Evolutionary conservation across 1,140 invertebrate species (phyloP).

Genomic region (Coenobita brevimanus): DNA sequence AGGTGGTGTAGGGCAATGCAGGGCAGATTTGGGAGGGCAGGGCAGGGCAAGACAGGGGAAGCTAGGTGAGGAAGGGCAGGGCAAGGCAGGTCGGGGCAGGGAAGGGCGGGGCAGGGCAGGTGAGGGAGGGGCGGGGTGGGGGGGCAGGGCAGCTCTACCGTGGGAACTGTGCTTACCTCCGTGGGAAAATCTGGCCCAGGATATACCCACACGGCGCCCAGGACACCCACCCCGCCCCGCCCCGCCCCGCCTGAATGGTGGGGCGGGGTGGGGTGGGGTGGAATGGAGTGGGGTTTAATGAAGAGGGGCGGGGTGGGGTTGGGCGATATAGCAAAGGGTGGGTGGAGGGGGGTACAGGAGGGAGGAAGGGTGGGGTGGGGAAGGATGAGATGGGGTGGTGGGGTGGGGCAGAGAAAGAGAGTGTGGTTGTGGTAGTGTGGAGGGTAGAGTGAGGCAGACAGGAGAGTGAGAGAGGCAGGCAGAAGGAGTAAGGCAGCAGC

Average conservation of each 20-base stretch:
- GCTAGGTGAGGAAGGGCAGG: background rate
- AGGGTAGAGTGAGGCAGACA: background rate
- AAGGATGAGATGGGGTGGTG: background rate
- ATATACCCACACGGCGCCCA: slow-evolving; percentile 58
- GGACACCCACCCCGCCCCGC: background rate
- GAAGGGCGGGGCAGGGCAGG: too few species aligned
- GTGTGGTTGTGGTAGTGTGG: background rate
- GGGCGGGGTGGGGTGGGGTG: background rate
- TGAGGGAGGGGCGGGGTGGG: background rate
- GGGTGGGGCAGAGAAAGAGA: background rate
- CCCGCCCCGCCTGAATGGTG: background rate
- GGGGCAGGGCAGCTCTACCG: slow-evolving; percentile 20
- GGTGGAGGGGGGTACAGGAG: too few species aligned
- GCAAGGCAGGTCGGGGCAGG: background rate
- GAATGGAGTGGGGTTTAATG: background rate
- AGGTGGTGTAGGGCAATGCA: too few species aligned
- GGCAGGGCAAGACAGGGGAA: slow-evolving; percentile 15
- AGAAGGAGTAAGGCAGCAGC: background rate
- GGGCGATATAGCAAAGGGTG: too few species aligned
- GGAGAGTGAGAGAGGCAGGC: background rate
- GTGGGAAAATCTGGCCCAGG: slow-evolving; percentile 61
- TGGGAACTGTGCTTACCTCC: slow-evolving; percentile 48
- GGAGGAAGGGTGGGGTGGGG: too few species aligned
- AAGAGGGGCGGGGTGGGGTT: background rate
- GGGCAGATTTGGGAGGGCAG: too few species aligned